Evolutionary conservation across 2,888 invertebrate species (phyloP).

Genomic region (Bombylius discolor): DNA sequence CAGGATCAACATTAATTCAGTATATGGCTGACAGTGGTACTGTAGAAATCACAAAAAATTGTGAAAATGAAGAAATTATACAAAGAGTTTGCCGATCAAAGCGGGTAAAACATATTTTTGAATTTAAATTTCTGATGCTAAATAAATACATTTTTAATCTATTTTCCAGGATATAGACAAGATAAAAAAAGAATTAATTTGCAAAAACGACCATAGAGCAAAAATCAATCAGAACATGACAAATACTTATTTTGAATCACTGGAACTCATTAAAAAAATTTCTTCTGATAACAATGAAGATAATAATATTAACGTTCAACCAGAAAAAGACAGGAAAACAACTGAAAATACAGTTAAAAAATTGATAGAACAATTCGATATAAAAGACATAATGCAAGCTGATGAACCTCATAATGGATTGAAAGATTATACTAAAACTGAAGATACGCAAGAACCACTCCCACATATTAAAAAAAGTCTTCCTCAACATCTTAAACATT

Average conservation of each 20-base stretch:
- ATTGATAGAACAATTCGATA: conserved; percentile 27
- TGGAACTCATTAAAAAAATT: conserved; percentile 32
- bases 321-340: conserved; percentile 15
- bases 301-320: conserved; percentile 31
- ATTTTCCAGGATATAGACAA: conserved; percentile 10
- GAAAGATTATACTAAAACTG: conserved; percentile 8
- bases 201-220: not conserved
- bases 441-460: conserved; percentile 29
- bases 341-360: conserved; percentile 25
- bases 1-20: conserved; percentile 59
- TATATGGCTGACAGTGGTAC: conserved; percentile 66
- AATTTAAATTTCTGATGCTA: too few relatives aligned
- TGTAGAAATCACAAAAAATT: conserved; percentile 61
- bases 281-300: conserved; percentile 33
- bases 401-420: conserved; percentile 22
- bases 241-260: conserved; percentile 29
- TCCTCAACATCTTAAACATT: conserved; percentile 23
- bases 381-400: conserved; percentile 33
- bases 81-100: conserved; percentile 61
- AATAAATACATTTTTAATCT: too few relatives aligned
- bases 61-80: conserved; percentile 54
- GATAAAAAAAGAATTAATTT: conserved; percentile 10
- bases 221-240: conserved; percentile 1
- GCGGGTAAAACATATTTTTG: conserved; percentile 40
- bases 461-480: conserved; percentile 32